Conservation (phyloP, 2,113 vertebrate species). For the Salvelinus alpinus region DNA sequence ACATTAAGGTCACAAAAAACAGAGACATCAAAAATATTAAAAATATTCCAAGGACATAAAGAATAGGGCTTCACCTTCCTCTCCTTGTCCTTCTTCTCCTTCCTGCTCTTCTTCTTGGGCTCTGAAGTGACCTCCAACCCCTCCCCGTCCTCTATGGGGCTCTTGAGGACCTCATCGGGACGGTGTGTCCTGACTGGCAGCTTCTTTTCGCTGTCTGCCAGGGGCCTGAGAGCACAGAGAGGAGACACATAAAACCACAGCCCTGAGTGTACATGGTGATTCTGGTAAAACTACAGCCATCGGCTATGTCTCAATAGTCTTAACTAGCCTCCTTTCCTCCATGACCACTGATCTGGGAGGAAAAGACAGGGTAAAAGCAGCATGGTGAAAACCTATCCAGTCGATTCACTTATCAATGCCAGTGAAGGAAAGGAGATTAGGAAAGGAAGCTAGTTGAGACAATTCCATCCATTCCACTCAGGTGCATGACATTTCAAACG, state of each 20-base stretch:
- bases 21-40: not conserved
- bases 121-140: conserved; percentile 36
- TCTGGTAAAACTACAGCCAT: not conserved
- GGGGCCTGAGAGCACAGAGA: conserved; percentile 73
- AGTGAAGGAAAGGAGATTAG: not conserved
- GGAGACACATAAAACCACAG: not conserved
- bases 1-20: not conserved
- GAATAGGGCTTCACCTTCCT: conserved; percentile 73
- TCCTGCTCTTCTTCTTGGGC: conserved; percentile 83
- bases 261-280: not conserved
- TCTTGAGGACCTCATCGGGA: conserved; percentile 77
- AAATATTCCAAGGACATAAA: not conserved
- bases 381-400: not conserved
- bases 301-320: too few relatives aligned
- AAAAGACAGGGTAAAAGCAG: too few relatives aligned
- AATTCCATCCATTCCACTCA: conserved; percentile 20
- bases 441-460: not conserved
- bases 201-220: conserved; percentile 94
- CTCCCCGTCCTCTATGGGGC: conserved; percentile 67
- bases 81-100: conserved; percentile 80
- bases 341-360: conserved; percentile 2
- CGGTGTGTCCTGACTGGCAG: conserved; percentile 90
- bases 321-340: not conserved
- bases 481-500: too few relatives aligned
- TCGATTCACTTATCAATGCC: not conserved